A percentile compares a stretch with the other conserved stretches of the same genome.
Conservation (phyloP, 2,113 vertebrate genomes). For the Nothoprocta pentlandii region DNA sequence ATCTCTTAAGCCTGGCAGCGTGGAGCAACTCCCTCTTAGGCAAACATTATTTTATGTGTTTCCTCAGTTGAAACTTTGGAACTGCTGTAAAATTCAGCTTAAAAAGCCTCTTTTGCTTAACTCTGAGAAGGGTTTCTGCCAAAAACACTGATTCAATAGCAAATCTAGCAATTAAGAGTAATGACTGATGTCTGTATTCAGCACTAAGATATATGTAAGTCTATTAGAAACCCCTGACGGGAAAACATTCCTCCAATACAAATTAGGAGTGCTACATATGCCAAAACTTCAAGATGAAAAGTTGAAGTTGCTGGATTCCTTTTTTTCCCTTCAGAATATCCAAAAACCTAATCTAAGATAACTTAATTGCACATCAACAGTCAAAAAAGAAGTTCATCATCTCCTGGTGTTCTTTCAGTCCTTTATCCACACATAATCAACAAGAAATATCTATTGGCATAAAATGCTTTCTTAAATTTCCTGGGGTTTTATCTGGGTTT, state of each 20-base stretch:
- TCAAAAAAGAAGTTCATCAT: not conserved
- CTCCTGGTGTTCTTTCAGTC: not conserved
- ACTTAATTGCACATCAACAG: not conserved
- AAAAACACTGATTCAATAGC: not conserved
- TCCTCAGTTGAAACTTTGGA: not conserved
- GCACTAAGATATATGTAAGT: not conserved
- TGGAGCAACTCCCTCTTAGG: not conserved
- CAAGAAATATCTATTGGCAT: not conserved
- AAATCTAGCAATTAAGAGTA: not conserved
- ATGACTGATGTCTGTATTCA: not conserved
- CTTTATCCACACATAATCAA: not conserved
- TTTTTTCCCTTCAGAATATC: not conserved
- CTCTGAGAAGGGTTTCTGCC: not conserved
- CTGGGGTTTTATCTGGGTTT: not conserved
- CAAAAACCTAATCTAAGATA: not conserved
- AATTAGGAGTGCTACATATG: not conserved
- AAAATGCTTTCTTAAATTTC: not conserved
- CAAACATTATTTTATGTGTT: not conserved
- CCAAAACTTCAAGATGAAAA: not conserved
- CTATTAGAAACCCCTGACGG: conserved; percentile 2
- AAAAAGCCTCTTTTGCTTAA: not conserved
- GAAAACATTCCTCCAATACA: not conserved
- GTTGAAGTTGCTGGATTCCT: not conserved
- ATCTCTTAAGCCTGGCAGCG: not conserved
- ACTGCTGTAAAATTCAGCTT: not conserved